Evolutionary conservation across 64 coral and sea anemone species (phyloP), one percentile per base, ranked within the genome.

Genomic region (Platygyra sinensis): DNA sequence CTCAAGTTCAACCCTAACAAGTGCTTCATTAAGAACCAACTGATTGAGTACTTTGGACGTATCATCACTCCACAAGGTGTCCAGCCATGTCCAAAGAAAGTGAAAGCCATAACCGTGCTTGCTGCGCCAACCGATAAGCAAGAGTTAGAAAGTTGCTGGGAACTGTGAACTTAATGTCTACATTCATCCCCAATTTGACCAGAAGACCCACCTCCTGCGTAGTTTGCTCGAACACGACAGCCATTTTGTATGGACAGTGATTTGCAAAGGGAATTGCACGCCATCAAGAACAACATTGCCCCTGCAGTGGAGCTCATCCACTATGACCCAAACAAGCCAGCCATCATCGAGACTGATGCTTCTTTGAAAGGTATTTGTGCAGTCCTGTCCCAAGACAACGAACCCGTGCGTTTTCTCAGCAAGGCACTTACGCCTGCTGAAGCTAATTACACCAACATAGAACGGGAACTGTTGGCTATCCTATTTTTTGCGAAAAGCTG

Each of bases 41-140:
- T 88, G 67, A 76, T 91, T 76, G 94, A 96, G 18, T 89, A 92
- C 74, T 96, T 96, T 60, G 94, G 86, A 75, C 90, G 86, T 74
- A 42, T 96, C 32, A 89, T 92, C 72, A 89, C 86, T 30, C 90
- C 90, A 60, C 89, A 96, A 86, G 86, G 94, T 63, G 80, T 96
- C 9, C 11, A 38, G 62, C 90, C 86, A 59, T 96, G 90, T 60
- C 78, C 86, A 79, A 95, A 89, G 86, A 96, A 92, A 39, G 89
- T 84, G 7, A 87, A 91, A 30, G 52, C 18, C 28, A 92, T 96
- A 31, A 30, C 42, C 64, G 33, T 4, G 5, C 79, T 92, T 46
- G 57, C 85, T 51, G 36, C 94, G 72, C 94, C 90, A 86, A 61
- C 36, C 69, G 28, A 93, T 55, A 94, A 89, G 54, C 92, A 89